Evolutionary conservation across 2,797 vertebrate species (phyloP).

Genomic region (Leuciscus waleckii): DNA sequence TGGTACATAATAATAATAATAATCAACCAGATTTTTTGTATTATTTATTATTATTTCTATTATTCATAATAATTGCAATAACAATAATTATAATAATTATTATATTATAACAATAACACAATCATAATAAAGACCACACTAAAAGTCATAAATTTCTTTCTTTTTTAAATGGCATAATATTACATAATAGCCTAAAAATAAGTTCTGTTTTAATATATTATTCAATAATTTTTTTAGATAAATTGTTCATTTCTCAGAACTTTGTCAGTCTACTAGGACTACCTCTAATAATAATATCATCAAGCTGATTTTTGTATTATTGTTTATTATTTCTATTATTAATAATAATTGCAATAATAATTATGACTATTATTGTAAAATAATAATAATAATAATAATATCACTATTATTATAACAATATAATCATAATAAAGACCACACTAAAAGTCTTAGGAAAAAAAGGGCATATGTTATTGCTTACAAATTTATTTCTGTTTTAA

Average conservation of each 20-base stretch:
- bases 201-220: slow-evolving; percentile 7
- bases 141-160: not conserved
- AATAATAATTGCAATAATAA: not conserved
- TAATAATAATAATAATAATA: too few species aligned
- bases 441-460: not conserved
- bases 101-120: too few species aligned
- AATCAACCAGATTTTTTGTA: not conserved
- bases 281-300: not conserved
- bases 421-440: not conserved
- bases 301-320: not conserved
- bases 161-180: too few species aligned
- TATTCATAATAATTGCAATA: not conserved
- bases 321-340: not conserved
- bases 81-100: not conserved
- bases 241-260: not conserved
- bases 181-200: not conserved
- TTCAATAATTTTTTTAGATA: not conserved
- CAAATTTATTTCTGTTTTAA: not conserved
- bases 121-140: not conserved
- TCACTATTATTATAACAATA: too few species aligned
- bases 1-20: not conserved
- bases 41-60: not conserved
- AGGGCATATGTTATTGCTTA: too few species aligned
- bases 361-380: not conserved
- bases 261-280: too few species aligned